A percentile compares a stretch with the other conserved stretches of the same genome.
phyloP scores from a whole-genome alignment of 2,113 vertebrate genomes.

The Forbesichthys agassizii region DNA sequence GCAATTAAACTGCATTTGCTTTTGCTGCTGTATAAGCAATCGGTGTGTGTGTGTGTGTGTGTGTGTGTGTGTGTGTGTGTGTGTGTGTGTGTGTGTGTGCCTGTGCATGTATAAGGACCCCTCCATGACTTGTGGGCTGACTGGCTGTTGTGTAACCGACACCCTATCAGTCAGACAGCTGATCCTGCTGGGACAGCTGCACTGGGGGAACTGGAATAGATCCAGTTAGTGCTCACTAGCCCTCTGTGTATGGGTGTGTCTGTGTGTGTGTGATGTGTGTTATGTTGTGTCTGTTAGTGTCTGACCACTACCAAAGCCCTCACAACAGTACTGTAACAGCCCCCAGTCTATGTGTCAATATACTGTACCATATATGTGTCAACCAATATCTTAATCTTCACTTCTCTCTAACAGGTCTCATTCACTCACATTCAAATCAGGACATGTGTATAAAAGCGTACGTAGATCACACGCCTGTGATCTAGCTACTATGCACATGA shows the following conservation, averaged over 20 bases:
- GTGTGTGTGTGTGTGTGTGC: not conserved
- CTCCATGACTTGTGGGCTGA: not conserved
- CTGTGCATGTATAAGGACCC: slow-evolving; percentile 6
- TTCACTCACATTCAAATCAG: too few species aligned
- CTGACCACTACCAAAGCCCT: slow-evolving; percentile 33
- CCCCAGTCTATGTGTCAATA: slow-evolving; percentile 1
- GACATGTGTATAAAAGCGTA: too few species aligned
- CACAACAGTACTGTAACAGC: too few species aligned
- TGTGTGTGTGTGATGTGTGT: slow-evolving; percentile 21
- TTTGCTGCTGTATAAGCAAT: not conserved
- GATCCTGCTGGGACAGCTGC: slow-evolving; percentile 61
- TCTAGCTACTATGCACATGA: too few species aligned
- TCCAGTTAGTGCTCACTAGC: slow-evolving; percentile 23
- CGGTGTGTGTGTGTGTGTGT: not conserved
- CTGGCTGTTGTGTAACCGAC: slow-evolving; percentile 29
- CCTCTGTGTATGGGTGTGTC: slow-evolving; percentile 1
- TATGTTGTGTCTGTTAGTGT: slow-evolving; percentile 42
- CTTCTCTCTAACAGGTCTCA: too few species aligned
- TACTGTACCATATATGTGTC: too few species aligned
- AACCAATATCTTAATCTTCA: too few species aligned
- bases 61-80: not conserved
- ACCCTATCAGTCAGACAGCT: slow-evolving; percentile 34
- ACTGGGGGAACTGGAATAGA: slow-evolving; percentile 4
- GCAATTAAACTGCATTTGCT: too few species aligned
- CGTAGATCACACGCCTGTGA: too few species aligned